Evolutionary conservation across 2,113 vertebrate species (phyloP), one percentile per base, ranked within the genome.

Genomic region (Oncorhynchus mykiss): DNA sequence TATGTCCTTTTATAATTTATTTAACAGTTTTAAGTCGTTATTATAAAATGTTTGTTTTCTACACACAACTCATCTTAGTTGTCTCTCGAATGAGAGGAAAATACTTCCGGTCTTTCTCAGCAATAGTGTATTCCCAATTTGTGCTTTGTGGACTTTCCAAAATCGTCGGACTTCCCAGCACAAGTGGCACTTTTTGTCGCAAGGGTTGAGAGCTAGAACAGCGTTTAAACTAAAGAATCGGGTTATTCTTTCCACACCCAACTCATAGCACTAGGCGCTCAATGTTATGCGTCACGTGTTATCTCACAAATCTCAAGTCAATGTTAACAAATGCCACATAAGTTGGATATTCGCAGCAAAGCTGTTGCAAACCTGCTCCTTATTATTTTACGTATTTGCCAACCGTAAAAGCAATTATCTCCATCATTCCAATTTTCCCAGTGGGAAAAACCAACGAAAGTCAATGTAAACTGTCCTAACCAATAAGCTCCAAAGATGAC

Each of bases 21-120:
- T 91, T 86, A 92, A 86, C 88, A 77, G 90, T 84, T 92, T 93
- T 91, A 88, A 85, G 83, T 84, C 90, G 86, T 85, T 83, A 4
- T 20, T 70, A 83, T 85, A 81, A 87, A 85, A 87, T 86, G n/a
- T n/a, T 92, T 89, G 89, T 88, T 90, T 90, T 91, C 62, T 88
- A 87, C 81, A 70, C 68, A 85, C 80, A 90, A 86, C 88, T 86
- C 86, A 80, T 80, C 90, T 91, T 91, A 89, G 93, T 94, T 93
- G 87, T 90, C 57, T 49, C n/a, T 84, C 81, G 78, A 82, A 82
- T 81, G 80, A 92, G 88, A 88, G 90, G 86, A 86, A 67, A 77
- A 69, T 13, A 4, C 80, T 82, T 84, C 59, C 87, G 84, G 95
- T 96, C 96, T 97, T 97, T 84, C n/a, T 48, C 86, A 94, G 96